Base-by-base conservation (phyloP, 2,113 vertebrate genomes). In the Jaculus jaculus region DNA sequence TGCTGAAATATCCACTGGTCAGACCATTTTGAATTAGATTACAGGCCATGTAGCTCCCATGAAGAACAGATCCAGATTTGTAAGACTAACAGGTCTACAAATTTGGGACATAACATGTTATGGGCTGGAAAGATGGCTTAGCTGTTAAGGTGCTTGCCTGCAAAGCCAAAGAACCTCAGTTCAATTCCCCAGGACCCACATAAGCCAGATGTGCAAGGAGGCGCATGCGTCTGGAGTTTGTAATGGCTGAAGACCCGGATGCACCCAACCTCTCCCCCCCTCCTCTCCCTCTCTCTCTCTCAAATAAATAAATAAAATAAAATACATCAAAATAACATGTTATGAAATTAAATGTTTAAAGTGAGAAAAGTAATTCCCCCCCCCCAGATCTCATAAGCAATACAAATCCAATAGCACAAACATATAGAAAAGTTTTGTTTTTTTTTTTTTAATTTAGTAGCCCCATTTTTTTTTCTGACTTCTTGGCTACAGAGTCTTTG, bases 381-480 rank as follows among this genome's bases (percentile, higher is more conserved):
- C 26, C 81, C 42, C n/a, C 61, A 84, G 60, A 92, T 79, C 68
- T 73, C 71, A 51, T 84, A 37, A 78, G 32, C 34, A 51, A 83
- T 72, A 72, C 58, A 79, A 21, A 89, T 79, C 51, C 75, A 65
- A 39, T 7, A 54, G 11, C 12, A 78, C 5, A 88, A 91, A 58
- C 18, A 84, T 15, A 77, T 3, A 88, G 37, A 72, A 91, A 83
- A 68, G 21, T 17, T n/a, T n/a, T n/a, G n/a, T n/a, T n/a, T n/a
- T n/a, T 66, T 37, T 23, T 71, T 26, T 74, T 80, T 87, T 71
- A 61, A 72, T 47, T 87, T 72, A 89, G 87, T 94, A 30, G n/a
- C 23, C 84, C 69, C 39, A 69, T 69, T 88, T 89, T 54, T 89
- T 54, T 80, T 66, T 58, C 65, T 85, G 13, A 69, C 9, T 42